Evolutionary conservation across 2,797 vertebrate genomes (phyloP).

Genomic region (Myioborus miniatus): DNA sequence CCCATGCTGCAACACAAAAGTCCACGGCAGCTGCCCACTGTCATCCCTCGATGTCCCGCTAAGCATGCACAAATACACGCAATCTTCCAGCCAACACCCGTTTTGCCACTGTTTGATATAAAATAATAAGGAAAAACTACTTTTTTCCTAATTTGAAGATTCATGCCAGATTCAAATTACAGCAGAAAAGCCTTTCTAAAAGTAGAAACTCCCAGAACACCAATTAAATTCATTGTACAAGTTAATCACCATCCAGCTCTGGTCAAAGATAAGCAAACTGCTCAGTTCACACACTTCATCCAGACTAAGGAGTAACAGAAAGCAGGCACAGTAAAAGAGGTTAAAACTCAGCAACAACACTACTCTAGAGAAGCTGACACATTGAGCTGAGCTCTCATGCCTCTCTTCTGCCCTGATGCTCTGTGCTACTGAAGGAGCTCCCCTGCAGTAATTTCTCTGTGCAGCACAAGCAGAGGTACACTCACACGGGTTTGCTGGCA

Average conservation of each 20-base stretch:
- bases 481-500: constrained; percentile 53
- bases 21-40: not conserved
- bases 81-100: constrained; percentile 49
- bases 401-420: not conserved
- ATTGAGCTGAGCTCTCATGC: not conserved
- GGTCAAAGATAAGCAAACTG: constrained; percentile 48
- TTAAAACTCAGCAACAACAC: constrained; percentile 46
- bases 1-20: not conserved
- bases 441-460: constrained; percentile 27
- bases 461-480: constrained; percentile 66
- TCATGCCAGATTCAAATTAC: constrained; percentile 53
- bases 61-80: constrained; percentile 67
- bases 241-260: constrained; percentile 58
- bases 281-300: constrained; percentile 25
- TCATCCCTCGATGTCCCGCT: not conserved
- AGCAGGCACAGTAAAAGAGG: constrained; percentile 64
- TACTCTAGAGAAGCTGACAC: constrained; percentile 22
- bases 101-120: not conserved
- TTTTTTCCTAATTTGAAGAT: not conserved
- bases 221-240: constrained; percentile 31
- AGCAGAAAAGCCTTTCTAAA: not conserved
- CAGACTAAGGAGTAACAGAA: constrained; percentile 61
- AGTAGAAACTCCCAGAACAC: constrained; percentile 25
- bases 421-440: constrained; percentile 36
- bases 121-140: constrained; percentile 52